Evolutionary conservation across 2,113 vertebrate genomes (phyloP), one percentile per base, ranked within the genome.

Genomic region (Podiceps cristatus): DNA sequence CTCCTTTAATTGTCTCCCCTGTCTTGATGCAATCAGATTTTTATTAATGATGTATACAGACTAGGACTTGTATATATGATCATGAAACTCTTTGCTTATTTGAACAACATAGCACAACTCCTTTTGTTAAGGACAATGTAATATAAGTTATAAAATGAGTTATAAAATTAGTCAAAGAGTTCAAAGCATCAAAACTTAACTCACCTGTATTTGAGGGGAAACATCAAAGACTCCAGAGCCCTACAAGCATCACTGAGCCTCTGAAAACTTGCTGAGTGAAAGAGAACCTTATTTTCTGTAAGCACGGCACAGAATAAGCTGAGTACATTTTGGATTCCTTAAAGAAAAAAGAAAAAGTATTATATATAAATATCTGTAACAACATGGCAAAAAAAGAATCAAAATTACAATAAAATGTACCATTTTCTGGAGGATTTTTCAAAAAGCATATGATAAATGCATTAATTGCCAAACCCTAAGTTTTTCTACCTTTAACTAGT

Each of bases 121-220:
- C 18, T 75, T 75, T 49, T 42, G 20, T 71, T 44, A 74, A 47
- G 7, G 12, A 81, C 13, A 76, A 71, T 0, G 2, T 31, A 84
- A 77, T 33, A 1, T 15, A 17, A 49, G 18, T 56, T 49, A 64
- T 7, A 71, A 68, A 68, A 73, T 19, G 0, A 71, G 11, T 76
- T 66, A 67, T 7, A 49, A 44, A 82, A 69, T 24, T 25, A 81
- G 27, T 44, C 24, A 29, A 63, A 1, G 0, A 60, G 7, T 90
- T 73, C 14, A 49, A 68, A 80, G 40, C 85, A 45, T 37, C 29
- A 59, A 63, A 67, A 45, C 10, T 63, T 96, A 88, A 77, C 98
- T 98, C 94, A 99, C 99, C 99, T 99, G 95, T 99, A 99, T 96
- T 99, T 99, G 42, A 99, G 99, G 64, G 99, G 99, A 98, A 99